Percentiles rank a stretch among this genome's conserved stretches.
Evolutionary conservation across 2,113 vertebrate species (phyloP).

Genomic region (Vulpes vulpes): DNA sequence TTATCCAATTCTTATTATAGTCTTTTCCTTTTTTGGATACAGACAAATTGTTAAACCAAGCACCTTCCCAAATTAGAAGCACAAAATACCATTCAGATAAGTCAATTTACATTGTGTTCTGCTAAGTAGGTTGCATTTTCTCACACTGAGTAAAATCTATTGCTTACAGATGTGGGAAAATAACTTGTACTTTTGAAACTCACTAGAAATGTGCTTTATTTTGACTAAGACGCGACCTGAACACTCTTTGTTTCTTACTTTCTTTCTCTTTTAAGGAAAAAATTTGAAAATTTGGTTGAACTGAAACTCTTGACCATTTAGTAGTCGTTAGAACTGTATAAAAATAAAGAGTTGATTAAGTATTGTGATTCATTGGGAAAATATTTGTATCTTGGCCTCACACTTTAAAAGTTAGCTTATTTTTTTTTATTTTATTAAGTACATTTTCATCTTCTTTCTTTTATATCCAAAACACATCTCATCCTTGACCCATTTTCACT

Average conservation of each 20-base stretch:
- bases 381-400: constrained; percentile 5
- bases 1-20: background rate
- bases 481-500: background rate
- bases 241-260: background rate
- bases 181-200: constrained; percentile 19
- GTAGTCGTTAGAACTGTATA: background rate
- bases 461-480: background rate
- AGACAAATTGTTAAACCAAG: constrained; percentile 70
- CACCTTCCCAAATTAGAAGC: constrained; percentile 83
- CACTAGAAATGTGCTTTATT: constrained; percentile 28
- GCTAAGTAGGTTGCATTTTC: constrained; percentile 60
- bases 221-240: background rate
- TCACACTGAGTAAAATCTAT: constrained; percentile 40
- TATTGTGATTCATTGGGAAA: background rate
- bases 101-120: constrained; percentile 54
- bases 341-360: constrained; percentile 6
- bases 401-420: background rate
- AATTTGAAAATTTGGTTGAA: background rate
- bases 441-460: background rate
- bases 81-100: constrained; percentile 70
- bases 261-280: constrained; percentile 16
- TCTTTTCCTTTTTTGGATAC: constrained; percentile 82
- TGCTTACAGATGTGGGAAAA: background rate
- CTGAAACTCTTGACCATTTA: background rate
- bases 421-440: background rate